phyloP scores from a whole-genome alignment of 2,888 invertebrate genomes.

The Diaphora mendica region DNA sequence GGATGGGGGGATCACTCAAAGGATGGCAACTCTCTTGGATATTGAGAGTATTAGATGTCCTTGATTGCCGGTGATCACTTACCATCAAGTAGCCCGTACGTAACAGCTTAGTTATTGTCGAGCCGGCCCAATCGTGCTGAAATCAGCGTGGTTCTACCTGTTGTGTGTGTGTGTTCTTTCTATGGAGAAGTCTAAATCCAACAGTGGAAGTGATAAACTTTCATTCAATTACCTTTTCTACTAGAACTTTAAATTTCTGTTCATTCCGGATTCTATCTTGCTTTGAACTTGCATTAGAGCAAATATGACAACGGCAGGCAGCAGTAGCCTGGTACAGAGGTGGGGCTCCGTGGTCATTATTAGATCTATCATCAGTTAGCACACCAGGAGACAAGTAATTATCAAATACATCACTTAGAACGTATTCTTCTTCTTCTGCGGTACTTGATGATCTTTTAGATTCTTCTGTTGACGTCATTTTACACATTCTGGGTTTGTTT shows the following conservation, averaged over 20 bases:
- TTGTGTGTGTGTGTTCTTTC: no score
- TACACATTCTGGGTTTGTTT: background rate
- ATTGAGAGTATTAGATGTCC: no score
- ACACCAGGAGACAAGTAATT: background rate
- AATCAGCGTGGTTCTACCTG: no score
- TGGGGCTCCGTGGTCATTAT: background rate
- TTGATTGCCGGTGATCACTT: no score
- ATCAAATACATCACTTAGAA: background rate
- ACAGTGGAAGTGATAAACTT: no score
- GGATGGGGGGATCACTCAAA: no score
- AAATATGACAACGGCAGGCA: conserved; percentile 6
- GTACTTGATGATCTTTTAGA: background rate
- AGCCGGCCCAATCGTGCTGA: no score
- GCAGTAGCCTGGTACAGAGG: background rate
- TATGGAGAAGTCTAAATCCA: no score
- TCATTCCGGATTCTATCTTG: background rate
- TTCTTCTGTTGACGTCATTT: background rate
- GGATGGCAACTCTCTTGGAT: no score
- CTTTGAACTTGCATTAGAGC: background rate
- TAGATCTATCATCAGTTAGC: background rate
- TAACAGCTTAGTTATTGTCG: no score
- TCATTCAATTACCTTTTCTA: background rate
- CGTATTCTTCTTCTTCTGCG: background rate
- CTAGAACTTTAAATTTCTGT: background rate
- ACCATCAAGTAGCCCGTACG: no score